A percentile compares a stretch with the other conserved stretches of the same genome.
phyloP scores from a whole-genome alignment of 1,140 invertebrate genomes.

The Aphidius gifuensis region DNA sequence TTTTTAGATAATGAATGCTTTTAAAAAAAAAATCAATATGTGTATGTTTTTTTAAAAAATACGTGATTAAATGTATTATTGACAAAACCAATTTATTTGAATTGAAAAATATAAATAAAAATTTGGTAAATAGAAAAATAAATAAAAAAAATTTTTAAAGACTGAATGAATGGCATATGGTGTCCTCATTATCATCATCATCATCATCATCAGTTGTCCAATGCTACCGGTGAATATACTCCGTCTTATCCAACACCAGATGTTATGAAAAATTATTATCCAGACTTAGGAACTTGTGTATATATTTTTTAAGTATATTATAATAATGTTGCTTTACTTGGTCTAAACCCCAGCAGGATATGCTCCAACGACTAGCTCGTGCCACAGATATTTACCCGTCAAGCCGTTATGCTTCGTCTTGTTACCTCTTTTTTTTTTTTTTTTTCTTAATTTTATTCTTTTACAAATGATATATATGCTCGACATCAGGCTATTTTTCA shows the following conservation, averaged over 20 bases:
- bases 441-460: too few species aligned
- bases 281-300: background rate
- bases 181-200: slow-evolving; percentile 9
- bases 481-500: too few species aligned
- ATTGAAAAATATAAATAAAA: too few species aligned
- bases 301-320: too few species aligned
- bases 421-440: background rate
- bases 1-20: too few species aligned
- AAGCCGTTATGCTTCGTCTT: background rate
- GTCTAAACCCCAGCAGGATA: background rate
- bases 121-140: background rate
- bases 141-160: background rate
- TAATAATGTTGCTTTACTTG: slow-evolving; percentile 5
- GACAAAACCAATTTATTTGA: too few species aligned
- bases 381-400: slow-evolving; percentile 3
- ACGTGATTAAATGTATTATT: too few species aligned
- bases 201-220: too few species aligned
- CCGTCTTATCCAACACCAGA: slow-evolving; percentile 18
- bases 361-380: slow-evolving; percentile 10
- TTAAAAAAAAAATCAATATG: too few species aligned
- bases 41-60: too few species aligned
- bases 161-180: slow-evolving; percentile 14
- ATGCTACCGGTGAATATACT: background rate
- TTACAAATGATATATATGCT: too few species aligned
- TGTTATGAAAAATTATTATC: slow-evolving; percentile 2